phyloP scores from a whole-genome alignment of 2,797 vertebrate genomes.

The Hozukius guyotensis region DNA sequence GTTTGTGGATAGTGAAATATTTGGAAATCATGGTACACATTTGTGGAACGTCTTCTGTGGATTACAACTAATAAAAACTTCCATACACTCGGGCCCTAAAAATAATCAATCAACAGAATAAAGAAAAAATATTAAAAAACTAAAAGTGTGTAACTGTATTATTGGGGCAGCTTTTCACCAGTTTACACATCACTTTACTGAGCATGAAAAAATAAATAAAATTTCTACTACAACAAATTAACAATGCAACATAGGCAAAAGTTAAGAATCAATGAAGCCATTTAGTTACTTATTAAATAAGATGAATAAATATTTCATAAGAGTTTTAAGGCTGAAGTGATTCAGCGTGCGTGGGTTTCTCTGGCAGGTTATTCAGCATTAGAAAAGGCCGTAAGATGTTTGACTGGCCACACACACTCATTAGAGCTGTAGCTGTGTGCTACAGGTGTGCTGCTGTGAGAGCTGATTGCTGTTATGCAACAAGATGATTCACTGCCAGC shows the following conservation, averaged over 20 bases:
- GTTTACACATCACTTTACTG: not conserved
- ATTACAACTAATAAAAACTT: no score
- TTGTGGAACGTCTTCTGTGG: no score
- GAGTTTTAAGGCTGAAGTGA: constrained; percentile 4
- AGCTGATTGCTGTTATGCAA: constrained; percentile 41
- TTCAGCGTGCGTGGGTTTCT: constrained; percentile 1
- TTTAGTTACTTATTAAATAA: not conserved
- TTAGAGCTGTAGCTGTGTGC: not conserved
- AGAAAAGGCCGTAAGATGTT: not conserved
- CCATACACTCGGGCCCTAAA: not conserved
- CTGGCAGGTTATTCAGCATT: constrained; percentile 1
- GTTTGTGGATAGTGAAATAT: no score
- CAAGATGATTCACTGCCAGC: constrained; percentile 18
- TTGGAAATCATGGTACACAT: no score
- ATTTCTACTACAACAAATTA: not conserved
- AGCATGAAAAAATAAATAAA: not conserved
- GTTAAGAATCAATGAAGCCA: not conserved
- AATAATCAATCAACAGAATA: not conserved
- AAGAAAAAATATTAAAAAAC: not conserved
- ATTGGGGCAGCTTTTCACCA: not conserved
- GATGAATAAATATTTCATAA: not conserved
- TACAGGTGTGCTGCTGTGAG: constrained; percentile 49
- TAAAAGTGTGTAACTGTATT: not conserved
- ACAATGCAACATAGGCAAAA: not conserved
- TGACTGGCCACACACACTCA: not conserved